Base-by-base conservation (phyloP, 2,797 vertebrate species). In the Tamandua tetradactyla region DNA sequence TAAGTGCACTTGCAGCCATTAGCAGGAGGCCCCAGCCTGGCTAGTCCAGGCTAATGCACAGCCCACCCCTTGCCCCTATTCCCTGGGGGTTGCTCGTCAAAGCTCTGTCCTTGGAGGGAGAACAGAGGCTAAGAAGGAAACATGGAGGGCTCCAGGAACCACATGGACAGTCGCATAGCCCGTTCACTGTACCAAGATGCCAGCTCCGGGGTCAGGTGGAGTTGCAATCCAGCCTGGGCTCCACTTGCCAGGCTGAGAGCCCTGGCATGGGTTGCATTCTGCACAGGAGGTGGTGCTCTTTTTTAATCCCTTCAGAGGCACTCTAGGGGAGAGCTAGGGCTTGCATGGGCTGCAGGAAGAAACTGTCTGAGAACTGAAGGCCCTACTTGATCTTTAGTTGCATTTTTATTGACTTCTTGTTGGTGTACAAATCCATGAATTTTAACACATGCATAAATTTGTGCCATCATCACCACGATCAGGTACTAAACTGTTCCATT, bases 1-100 rank as follows among this genome's bases (percentile, higher is more conserved):
- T 91, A 81, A 96, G 69, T 93, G 87, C 84, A 42, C 89, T 81
- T 74, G 13, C 71, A 59, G 93, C 94, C 93, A 93, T 97, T 97
- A 97, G 86, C 37, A 18, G 44, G 95, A 88, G 84, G 66, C 75
- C 88, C 79, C 17, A 0, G 76, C 61, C 68, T 3, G 37, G 80
- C 64, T 30, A 1, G 69, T 37, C 3, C 0, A 30, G 78, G 62
- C 27, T 78, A 89, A 96, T 85, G 92, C 85, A 23, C 78, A 32
- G 87, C 78, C 59, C 49, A 1, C 57, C 49, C 59, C 78, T 22
- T n/a, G 0, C 76, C n/a, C 18, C 22, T 6, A 4, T 69, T 72
- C 85, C 88, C 85, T 15, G 1, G 44, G 44, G 86, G 44, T 62
- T 27, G 75, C 91, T 35, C 9, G 42, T 75, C 71, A 32, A 47